Base-by-base conservation (phyloP, 2,113 vertebrate genomes). In the Brienomyrus longianalis region DNA sequence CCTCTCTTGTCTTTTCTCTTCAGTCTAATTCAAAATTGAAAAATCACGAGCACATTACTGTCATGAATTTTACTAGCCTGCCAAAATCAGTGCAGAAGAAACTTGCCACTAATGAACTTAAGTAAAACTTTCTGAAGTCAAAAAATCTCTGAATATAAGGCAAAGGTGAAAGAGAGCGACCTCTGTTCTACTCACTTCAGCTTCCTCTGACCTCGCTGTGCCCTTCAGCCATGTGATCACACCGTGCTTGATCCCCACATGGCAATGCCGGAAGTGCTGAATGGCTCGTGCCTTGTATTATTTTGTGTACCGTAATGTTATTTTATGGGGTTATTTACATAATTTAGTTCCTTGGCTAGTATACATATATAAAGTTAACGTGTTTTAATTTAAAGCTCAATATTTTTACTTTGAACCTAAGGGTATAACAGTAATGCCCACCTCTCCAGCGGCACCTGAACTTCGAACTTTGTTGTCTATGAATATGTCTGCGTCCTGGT, bases 141-240 rank as follows among this genome's bases (percentile, higher is more conserved):
- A 54, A 35, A 56, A n/a, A 52, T 17, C 27, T 86, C 50, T 17
- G 31, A 86, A 86, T 52, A 52, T 70, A 70, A 70, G 62, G n/a
- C 62, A 50, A 86, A 86, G 43, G 21, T 62, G 48, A 35, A 47
- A 47, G 15, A 39, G n/a, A 31, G 19, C 47, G 31, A 89, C 70
- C 70, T 31, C 13, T 10, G 47, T 31, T 83, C 70, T 31, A 52
- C n/a, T 31, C 50, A 80, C 48, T 89, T 15, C 17, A 39, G 70
- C 31, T 89, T 80, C 48, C 70, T 83, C 88, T 80, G 88, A 89
- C 88, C 88, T 52, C 88, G 11, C 27, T 39, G 70, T 83, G 88
- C 88, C 88, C 70, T 74, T 74, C 31, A 43, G 43, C 47, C 70
- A 89, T 50, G 88, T 74, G 70, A 89, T 70, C 70, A 27, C 50